Evolutionary conservation across 2,888 invertebrate genomes (phyloP), one percentile per base, ranked within the genome.

Genomic region (Scotopteryx bipunctaria): DNA sequence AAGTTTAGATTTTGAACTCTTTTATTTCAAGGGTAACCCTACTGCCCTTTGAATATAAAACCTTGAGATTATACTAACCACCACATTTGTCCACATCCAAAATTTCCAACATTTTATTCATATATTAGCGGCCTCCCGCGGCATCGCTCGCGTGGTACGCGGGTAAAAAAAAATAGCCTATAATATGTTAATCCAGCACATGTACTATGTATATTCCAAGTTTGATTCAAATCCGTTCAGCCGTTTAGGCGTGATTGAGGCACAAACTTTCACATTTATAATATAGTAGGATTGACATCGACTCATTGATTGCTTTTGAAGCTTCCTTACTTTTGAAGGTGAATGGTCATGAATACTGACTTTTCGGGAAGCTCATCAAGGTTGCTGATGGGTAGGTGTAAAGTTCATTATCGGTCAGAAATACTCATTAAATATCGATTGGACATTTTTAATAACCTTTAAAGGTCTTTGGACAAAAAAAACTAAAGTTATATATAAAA

Each of bases 251-350:
- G n/a, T n/a, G n/a, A n/a, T n/a, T n/a, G n/a, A n/a, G n/a, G n/a
- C n/a, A n/a, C n/a, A n/a, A n/a, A n/a, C n/a, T n/a, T n/a, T n/a
- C n/a, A n/a, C n/a, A n/a, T n/a, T n/a, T n/a, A n/a, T n/a, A n/a
- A n/a, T n/a, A n/a, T n/a, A n/a, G n/a, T n/a, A n/a, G n/a, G n/a
- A n/a, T n/a, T n/a, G n/a, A n/a, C n/a, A 32, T n/a, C 23, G 31
- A 27, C 40, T 25, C 9, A 32, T 2, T 45, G 3, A 45, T 41
- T 44, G 17, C 13, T 40, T 44, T 27, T 25, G n/a, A 27, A 25
- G 45, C 40, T 51, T 51, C 40, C 37, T 49, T 32, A 33, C 38
- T 33, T 19, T 25, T 13, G 23, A 41, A 51, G 40, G 50, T 27
- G 11, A 40, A 11, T 16, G 17, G 17, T 35, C 27, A 29, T 9